These are phyloP conservation scores for Drosophila borealis DNA, from an alignment of 2,888 invertebrate species.

Conservation along the genomic window DNA sequence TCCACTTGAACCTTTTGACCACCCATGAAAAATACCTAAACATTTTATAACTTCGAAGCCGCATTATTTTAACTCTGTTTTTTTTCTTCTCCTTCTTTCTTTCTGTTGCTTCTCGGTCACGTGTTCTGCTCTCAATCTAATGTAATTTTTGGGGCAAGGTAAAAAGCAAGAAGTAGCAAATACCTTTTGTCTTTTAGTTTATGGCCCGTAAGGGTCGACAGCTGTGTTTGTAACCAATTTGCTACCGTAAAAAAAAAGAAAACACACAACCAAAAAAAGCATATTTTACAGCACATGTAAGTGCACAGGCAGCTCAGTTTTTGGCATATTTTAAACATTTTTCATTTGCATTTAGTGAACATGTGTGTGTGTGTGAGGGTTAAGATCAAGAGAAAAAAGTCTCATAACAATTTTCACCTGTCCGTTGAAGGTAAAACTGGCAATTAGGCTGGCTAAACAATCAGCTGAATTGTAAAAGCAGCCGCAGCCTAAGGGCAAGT, in stretches of 20 bases:
- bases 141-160: constrained; percentile 52
- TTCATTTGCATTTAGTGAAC: constrained; percentile 72
- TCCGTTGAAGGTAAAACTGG: constrained; percentile 34
- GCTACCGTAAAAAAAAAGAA: constrained; percentile 58
- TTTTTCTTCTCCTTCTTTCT: constrained; percentile 15
- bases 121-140: constrained; percentile 48
- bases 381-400: constrained; percentile 14
- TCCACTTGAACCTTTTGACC: constrained; percentile 64
- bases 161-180: constrained; percentile 29
- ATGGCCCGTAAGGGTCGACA: constrained; percentile 77
- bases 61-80: constrained; percentile 43
- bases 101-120: constrained; percentile 14
- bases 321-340: constrained; percentile 75
- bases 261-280: constrained; percentile 41
- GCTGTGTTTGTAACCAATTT: constrained; percentile 81
- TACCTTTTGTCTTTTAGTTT: constrained; percentile 77
- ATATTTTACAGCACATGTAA: constrained; percentile 71
- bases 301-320: constrained; percentile 39
- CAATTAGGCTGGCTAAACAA: constrained; percentile 71
- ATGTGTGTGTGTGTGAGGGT: constrained; percentile 35
- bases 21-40: constrained; percentile 57
- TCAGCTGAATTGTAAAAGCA: constrained; percentile 28
- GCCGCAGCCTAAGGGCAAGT: constrained; percentile 26
- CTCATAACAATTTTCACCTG: constrained; percentile 72
- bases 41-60: constrained; percentile 46